Evolutionary conservation across 2,888 invertebrate genomes (phyloP), one percentile per base, ranked within the genome.

Genomic region (Brachylomia viminalis): DNA sequence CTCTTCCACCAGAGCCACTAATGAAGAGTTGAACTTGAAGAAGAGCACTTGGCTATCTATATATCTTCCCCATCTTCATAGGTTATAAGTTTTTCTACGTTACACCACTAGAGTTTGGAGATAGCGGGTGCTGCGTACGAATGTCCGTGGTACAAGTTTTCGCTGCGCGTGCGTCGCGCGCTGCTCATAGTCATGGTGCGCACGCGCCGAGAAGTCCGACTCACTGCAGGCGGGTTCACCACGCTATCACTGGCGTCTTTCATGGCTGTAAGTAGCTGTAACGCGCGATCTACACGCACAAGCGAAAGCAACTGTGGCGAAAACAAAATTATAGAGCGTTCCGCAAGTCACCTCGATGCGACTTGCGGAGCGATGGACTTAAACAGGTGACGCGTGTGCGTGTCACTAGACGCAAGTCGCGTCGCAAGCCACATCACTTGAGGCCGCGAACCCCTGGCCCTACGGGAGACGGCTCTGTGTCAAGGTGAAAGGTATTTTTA

Each of bases 201-300:
- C 49, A 95, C 97, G 85, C 93, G 94, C 0, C 92, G 95, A 2
- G 88, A 92, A n/a, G 92, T 95, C 27, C 90, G 89, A 23, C 89
- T 97, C 74, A 95, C 95, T 15, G 97, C 97, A 13, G 97, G 96
- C 0, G 96, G 96, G 4, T 97, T 97, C 88, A 96, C 97, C 17
- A 92, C 94, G 0, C 92, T 97, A 0, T 97, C 97, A 0, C 90
- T 97, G 11, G 92, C 94, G 47, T 96, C 97, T 3, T 97, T 97
- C 77, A 96, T 95, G 92, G 94, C 95, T 75, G 97, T 97, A 89
- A 94, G 95, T 59, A 23, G 59, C 23, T 33, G 59, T 23, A 23
- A 6, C 33, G 23, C 10, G 11, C 33, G 59, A 59, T 33, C 27
- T n/a, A 11, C n/a, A 54, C 13, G 47, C 52, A 7, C 27, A 56